Percentiles rank a stretch among this genome's conserved stretches.
Evolutionary conservation across 2,113 vertebrate genomes (phyloP).

Genomic region (Triplophysa tibetana): DNA sequence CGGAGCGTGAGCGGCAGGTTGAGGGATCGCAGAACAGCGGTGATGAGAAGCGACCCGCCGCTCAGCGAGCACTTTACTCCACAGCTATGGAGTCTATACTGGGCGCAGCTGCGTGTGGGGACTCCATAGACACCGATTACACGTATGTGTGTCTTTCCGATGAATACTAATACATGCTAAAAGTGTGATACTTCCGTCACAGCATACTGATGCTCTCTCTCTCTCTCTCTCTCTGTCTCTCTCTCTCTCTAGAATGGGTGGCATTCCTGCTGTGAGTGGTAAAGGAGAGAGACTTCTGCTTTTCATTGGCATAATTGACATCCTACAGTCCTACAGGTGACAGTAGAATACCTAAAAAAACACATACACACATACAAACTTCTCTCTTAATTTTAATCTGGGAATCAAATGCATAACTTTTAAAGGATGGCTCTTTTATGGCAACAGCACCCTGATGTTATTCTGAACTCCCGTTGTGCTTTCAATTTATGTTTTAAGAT

Average conservation of each 20-base stretch:
- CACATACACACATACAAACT: neutral
- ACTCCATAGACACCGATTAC: conserved; percentile 89
- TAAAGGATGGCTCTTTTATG: too few relatives aligned
- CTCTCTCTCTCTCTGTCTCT: conserved; percentile 33
- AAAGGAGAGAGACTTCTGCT: conserved; percentile 91
- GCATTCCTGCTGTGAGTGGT: conserved; percentile 88
- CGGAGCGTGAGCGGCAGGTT: conserved; percentile 81
- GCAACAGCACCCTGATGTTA: too few relatives aligned
- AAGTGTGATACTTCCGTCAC: too few relatives aligned
- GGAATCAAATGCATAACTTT: too few relatives aligned
- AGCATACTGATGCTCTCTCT: neutral
- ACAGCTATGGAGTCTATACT: conserved; percentile 99
- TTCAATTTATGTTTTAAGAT: too few relatives aligned
- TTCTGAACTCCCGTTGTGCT: too few relatives aligned
- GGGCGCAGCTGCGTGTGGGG: conserved; percentile 86
- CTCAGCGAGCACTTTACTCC: conserved; percentile 92
- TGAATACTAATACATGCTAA: neutral
- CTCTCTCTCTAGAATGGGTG: conserved; percentile 86
- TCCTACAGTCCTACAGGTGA: conserved; percentile 96
- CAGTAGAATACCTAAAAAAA: too few relatives aligned
- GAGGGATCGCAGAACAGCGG: conserved; percentile 82
- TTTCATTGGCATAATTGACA: conserved; percentile 96
- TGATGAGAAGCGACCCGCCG: conserved; percentile 84
- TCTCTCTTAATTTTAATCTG: neutral
- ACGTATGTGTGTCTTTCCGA: conserved; percentile 75